These are phyloP conservation scores for Unio delphinus DNA, from an alignment of 2,888 invertebrate genomes.

Conservation along the genomic window DNA sequence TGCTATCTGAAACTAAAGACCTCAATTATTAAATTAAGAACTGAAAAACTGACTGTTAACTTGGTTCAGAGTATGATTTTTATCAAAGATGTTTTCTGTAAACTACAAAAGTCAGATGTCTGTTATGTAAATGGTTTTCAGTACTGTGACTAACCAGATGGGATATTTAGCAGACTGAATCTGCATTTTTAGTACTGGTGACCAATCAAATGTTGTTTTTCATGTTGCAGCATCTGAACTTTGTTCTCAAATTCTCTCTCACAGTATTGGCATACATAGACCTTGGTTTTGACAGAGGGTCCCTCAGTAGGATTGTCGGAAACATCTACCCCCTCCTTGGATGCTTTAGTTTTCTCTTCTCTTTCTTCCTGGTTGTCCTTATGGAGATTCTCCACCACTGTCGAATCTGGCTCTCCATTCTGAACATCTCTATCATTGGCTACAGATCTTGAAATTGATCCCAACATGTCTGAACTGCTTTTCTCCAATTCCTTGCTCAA, in stretches of 20 bases:
- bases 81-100: too few species aligned
- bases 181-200: conserved; percentile 14
- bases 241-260: conserved; percentile 62
- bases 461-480: conserved; percentile 16
- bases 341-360: conserved; percentile 8
- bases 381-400: conserved; percentile 22
- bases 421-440: conserved; percentile 3
- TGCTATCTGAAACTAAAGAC: too few species aligned
- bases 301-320: too few species aligned
- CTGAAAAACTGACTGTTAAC: too few species aligned
- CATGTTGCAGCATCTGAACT: conserved; percentile 57
- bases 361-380: conserved; percentile 8
- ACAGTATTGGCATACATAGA: conserved; percentile 64
- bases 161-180: neutral
- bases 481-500: conserved; percentile 2
- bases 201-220: conserved; percentile 57
- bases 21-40: too few species aligned
- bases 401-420: conserved; percentile 41
- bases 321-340: conserved; percentile 4
- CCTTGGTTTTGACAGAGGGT: conserved; percentile 38
- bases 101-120: too few species aligned
- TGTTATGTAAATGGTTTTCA: neutral
- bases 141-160: neutral
- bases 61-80: too few species aligned
- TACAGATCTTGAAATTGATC: neutral